Percentiles rank a stretch among this genome's conserved stretches.
Evolutionary conservation across 2,113 vertebrate genomes (phyloP).

Genomic region (Pheucticus melanocephalus): DNA sequence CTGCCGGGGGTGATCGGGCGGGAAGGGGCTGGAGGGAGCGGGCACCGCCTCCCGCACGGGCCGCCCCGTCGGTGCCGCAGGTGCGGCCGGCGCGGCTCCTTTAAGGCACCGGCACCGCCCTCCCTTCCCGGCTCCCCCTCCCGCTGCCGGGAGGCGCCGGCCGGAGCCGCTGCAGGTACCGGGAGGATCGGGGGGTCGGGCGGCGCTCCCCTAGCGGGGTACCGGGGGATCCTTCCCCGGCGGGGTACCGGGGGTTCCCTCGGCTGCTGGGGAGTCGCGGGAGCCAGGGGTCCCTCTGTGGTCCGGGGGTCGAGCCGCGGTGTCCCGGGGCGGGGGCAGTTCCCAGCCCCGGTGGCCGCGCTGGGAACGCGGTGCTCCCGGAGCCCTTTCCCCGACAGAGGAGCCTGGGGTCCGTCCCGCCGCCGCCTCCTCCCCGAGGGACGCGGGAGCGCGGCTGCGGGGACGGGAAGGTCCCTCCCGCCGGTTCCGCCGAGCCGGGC

Average conservation of each 20-base stretch:
- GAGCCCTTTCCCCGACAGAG: not conserved
- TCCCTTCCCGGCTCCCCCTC: too few species aligned
- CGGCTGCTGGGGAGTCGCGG: not conserved
- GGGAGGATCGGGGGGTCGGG: not conserved
- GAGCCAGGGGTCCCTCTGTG: not conserved
- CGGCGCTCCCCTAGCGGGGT: not conserved
- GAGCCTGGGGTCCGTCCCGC: not conserved
- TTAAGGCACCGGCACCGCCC: not conserved
- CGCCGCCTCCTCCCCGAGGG: not conserved
- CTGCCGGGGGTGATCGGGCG: fast-evolving
- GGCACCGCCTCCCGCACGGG: not conserved
- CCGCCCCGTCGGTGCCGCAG: not conserved
- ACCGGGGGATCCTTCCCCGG: too few species aligned
- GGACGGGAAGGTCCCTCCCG: not conserved
- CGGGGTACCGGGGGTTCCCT: not conserved
- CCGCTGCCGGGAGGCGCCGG: not conserved
- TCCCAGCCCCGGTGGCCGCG: not conserved
- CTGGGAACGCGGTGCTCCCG: not conserved
- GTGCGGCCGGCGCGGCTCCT: not conserved
- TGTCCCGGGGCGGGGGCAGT: not conserved
- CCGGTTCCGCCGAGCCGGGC: not conserved
- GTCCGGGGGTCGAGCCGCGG: not conserved
- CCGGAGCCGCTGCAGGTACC: not conserved
- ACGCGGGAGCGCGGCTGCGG: not conserved
- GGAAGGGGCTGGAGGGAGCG: not conserved